Base-by-base conservation (phyloP, 2,797 vertebrate species). In the Cuniculus paca region DNA sequence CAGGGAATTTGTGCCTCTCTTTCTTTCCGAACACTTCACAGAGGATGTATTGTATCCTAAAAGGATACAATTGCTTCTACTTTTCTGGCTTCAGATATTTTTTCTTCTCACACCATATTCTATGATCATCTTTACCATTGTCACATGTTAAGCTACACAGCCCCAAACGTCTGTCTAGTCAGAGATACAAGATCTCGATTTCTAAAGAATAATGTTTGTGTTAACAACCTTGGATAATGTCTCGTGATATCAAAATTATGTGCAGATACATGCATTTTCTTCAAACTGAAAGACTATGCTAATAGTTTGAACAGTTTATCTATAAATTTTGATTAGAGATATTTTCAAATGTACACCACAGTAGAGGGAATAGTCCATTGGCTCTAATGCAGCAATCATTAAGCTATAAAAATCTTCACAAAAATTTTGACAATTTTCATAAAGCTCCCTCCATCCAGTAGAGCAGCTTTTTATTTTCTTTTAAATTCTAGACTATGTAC, bases 271-370 rank as follows among this genome's bases (percentile, higher is more conserved):
- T 50, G 48, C 42, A 78, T 65, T 90, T 83, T 90, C 63, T 88
- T 83, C 17, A 34, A 90, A 11, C 39, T 82, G 36, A 75, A 93
- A 93, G 31, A 82, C 48, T 56, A 22, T 61, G 42, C 24, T 65
- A 86, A 82, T 72, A 24, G 54, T 79, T 72, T 86, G 78, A 70
- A 42, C 34, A 42, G 58, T 91, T 93, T 70, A 86, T 26, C 61
- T 80, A 77, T 88, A 42, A 11, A 63, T 36, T 88, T 74, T 68
- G 78, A 82, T 74, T 81, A 34, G 34, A 34, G 17, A 48, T 83
- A 68, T 90, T 94, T 95, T 95, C 11, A 93, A 63, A 84, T 56
- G 81, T 50, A 34, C 56, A 50, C 14, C 28, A 36, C 83, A 95
- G 45, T 36, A 9, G 72, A 61, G 17, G 70, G 14, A 36, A 45